Evolutionary conservation across 1,140 invertebrate species (phyloP).

Genomic region (Tetramorium parvispinum): DNA sequence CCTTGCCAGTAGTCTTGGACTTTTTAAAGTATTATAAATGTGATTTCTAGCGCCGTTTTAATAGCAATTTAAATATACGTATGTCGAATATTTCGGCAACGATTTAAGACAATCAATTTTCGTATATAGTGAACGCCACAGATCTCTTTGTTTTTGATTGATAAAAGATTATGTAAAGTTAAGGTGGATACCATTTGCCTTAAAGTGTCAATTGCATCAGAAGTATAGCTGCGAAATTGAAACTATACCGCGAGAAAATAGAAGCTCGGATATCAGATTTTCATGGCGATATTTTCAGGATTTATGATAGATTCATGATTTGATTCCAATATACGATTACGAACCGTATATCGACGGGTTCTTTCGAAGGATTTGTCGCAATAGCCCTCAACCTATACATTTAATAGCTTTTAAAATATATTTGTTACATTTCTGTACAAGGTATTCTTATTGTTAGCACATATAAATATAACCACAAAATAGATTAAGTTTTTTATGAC

Average conservation of each 20-base stretch:
- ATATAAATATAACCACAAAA: neutral
- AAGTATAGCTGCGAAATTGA: slow-evolving; percentile 3
- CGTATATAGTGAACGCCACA: neutral
- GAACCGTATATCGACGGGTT: slow-evolving; percentile 3
- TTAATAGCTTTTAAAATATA: neutral
- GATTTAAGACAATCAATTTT: neutral
- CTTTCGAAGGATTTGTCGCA: slow-evolving; percentile 18
- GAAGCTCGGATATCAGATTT: neutral
- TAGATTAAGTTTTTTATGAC: neutral
- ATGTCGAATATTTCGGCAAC: neutral
- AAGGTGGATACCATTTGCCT: neutral
- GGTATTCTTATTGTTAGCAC: neutral
- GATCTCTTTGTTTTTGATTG: neutral
- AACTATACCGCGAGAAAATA: neutral
- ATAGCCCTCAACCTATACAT: neutral
- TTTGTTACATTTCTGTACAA: neutral
- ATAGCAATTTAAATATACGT: slow-evolving; percentile 11
- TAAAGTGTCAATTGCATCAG: neutral
- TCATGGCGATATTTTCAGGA: slow-evolving; percentile 29
- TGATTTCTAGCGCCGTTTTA: slow-evolving; percentile 41
- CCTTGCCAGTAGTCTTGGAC: slow-evolving; percentile 35
- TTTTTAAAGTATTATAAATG: slow-evolving; percentile 49
- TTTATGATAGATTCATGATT: slow-evolving; percentile 41
- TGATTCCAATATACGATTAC: slow-evolving; percentile 40
- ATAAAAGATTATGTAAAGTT: neutral